phyloP scores from a whole-genome alignment of 2,888 invertebrate species.

The Rotaria socialis region DNA sequence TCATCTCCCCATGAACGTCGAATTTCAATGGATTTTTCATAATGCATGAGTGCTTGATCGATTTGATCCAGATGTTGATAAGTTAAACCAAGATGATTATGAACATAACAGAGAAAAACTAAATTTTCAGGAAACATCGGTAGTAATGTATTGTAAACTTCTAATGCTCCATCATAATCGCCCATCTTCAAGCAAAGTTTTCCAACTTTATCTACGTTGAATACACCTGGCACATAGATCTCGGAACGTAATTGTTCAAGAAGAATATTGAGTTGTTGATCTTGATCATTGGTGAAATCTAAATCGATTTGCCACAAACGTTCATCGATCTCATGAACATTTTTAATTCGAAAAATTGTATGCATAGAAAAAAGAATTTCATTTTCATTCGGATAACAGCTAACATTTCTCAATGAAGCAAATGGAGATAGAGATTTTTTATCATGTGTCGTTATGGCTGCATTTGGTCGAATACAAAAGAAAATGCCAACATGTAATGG shows the following conservation, averaged over 20 bases:
- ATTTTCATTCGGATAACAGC: too few species aligned
- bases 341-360: too few species aligned
- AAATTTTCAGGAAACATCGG: background rate
- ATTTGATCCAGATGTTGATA: background rate
- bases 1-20: background rate
- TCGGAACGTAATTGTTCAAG: background rate
- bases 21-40: background rate
- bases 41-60: background rate
- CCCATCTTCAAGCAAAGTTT: background rate
- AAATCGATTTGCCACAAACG: background rate
- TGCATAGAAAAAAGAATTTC: too few species aligned
- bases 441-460: too few species aligned
- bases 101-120: background rate
- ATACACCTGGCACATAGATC: background rate
- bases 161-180: background rate
- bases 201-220: background rate
- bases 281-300: background rate
- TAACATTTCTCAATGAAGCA: too few species aligned
- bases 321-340: too few species aligned
- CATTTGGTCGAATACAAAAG: too few species aligned
- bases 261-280: background rate
- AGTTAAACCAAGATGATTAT: background rate
- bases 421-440: too few species aligned
- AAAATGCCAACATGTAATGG: too few species aligned
- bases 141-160: background rate